Conservation (phyloP, 2,888 invertebrate species). For the Rotaria macrura region DNA sequence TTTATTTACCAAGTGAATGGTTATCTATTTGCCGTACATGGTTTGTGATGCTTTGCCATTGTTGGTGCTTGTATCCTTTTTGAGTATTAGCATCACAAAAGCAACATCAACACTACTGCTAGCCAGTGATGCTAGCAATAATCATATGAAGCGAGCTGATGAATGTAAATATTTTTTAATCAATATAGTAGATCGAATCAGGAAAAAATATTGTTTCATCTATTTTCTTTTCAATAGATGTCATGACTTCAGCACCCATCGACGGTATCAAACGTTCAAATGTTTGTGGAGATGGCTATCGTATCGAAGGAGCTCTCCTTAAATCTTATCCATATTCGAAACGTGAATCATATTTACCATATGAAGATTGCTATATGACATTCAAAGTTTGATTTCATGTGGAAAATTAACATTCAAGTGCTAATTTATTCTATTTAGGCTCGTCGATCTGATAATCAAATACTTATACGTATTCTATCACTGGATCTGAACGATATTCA, state of each 20-base stretch:
- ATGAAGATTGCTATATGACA: conserved; percentile 19
- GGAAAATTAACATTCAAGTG: neutral
- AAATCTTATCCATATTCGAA: neutral
- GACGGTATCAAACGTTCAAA: neutral
- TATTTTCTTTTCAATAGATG: neutral
- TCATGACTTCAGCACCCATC: neutral
- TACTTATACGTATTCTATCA: neutral
- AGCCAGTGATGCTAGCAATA: neutral
- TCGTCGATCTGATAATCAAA: neutral
- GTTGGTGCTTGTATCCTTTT: neutral
- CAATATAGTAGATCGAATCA: too few species aligned
- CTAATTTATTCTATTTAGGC: neutral
- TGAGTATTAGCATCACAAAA: neutral
- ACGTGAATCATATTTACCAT: neutral
- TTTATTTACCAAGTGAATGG: neutral
- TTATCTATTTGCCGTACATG: neutral
- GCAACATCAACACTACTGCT: neutral
- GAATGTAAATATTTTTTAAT: neutral
- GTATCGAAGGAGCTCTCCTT: conserved; percentile 7
- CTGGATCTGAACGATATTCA: neutral
- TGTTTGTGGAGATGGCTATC: neutral
- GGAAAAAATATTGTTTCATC: too few species aligned
- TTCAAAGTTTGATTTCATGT: neutral
- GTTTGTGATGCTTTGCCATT: neutral
- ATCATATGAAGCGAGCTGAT: neutral